phyloP scores from a whole-genome alignment of 2,113 vertebrate genomes.

The Piaya cayana region DNA sequence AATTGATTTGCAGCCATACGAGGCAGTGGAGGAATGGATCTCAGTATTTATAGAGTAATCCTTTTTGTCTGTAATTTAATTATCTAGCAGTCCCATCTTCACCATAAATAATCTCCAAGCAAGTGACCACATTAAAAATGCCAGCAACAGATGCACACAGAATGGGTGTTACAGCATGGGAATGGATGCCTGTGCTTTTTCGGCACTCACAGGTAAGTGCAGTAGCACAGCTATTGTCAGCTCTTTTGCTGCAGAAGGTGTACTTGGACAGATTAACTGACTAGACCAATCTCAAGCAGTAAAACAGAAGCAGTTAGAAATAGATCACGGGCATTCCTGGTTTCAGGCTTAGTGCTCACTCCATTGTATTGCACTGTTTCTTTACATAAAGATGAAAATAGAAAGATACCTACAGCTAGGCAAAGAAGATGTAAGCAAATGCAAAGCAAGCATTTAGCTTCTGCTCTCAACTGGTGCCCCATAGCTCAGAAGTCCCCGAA shows the following conservation, averaged over 20 bases:
- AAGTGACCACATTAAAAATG: neutral
- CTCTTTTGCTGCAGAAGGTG: neutral
- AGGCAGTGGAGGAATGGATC: neutral
- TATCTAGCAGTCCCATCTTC: neutral
- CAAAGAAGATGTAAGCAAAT: neutral
- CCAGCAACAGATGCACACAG: neutral
- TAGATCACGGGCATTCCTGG: neutral
- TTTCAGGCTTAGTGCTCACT: neutral
- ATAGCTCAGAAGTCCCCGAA: accelerated
- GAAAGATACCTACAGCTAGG: neutral
- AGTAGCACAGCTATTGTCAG: neutral
- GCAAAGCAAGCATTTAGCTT: neutral
- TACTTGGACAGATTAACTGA: neutral
- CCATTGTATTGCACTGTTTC: neutral
- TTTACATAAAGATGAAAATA: neutral
- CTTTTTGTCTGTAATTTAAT: neutral
- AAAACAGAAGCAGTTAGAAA: neutral
- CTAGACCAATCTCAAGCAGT: neutral
- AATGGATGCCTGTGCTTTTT: neutral
- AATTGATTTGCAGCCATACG: neutral
- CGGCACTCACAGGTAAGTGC: accelerated
- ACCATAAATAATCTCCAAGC: neutral
- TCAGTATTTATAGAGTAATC: neutral
- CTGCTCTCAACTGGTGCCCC: neutral
- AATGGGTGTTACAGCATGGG: neutral